Evolutionary conservation across 2,797 vertebrate species (phyloP).

Genomic region (Neomorphus geoffroyi): DNA sequence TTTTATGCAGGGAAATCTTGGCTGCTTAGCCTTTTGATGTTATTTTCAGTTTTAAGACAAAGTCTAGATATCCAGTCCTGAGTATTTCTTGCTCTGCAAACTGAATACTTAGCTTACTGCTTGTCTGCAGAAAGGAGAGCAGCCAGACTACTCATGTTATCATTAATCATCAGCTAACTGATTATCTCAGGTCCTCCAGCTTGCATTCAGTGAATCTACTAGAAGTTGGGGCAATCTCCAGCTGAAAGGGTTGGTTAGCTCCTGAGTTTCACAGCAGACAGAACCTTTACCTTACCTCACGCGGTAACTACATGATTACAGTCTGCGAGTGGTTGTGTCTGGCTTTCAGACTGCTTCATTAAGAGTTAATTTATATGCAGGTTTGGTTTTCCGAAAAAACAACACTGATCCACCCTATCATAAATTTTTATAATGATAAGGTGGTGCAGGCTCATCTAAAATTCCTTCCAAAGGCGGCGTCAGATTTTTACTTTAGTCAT

Average conservation of each 20-base stretch:
- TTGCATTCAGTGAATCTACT: background rate
- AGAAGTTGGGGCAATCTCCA: background rate
- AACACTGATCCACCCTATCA: constrained; percentile 65
- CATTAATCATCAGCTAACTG: background rate
- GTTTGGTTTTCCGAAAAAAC: constrained; percentile 50
- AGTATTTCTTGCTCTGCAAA: background rate
- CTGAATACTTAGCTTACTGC: background rate
- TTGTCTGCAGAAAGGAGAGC: background rate
- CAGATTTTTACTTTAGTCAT: constrained; percentile 53
- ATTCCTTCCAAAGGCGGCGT: constrained; percentile 51
- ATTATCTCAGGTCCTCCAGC: background rate
- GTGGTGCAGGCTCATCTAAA: constrained; percentile 42
- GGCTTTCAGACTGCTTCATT: constrained; percentile 59
- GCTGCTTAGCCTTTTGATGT: background rate
- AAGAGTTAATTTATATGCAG: constrained; percentile 65
- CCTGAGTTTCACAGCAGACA: constrained; percentile 48
- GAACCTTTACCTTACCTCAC: constrained; percentile 45
- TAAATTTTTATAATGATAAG: constrained; percentile 68
- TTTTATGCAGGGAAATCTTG: background rate
- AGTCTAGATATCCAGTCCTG: background rate
- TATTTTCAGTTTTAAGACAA: background rate
- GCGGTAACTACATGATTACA: constrained; percentile 27
- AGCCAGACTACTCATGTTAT: fast-evolving
- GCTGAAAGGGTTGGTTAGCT: background rate
- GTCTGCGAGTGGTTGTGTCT: constrained; percentile 56